Evolutionary conservation across 1,140 invertebrate species (phyloP), one percentile per base, ranked within the genome.

Genomic region (Araneus ventricosus): DNA sequence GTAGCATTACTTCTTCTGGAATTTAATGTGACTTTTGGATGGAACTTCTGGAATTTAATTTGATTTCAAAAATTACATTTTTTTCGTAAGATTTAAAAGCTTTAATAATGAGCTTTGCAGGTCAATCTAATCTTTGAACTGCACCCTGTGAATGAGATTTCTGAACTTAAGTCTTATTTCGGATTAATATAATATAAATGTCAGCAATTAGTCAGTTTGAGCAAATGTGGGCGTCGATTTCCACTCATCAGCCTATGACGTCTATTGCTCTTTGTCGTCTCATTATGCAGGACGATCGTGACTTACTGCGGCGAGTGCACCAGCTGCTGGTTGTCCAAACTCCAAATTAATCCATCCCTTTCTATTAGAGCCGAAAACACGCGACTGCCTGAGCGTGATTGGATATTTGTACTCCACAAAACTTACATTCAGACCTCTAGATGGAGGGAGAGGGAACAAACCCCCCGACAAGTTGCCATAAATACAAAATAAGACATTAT

Each of bases 401-500:
- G 87, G 59, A 41, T 88, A 88, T 88, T 88, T 70, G 63, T 88
- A 88, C 87, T 86, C 34, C 52, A 17, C 24, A 27, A 37, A 52
- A 30, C 82, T 30, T n/a, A 45, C 39, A 85, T 27, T 85, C 39
- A 30, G n/a, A 52, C 45, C 45, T 52, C 45, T 52, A 41, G 24
- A 41, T 39, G n/a, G 22, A 82, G 41, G 45, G 45, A 27, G 45
- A 22, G 2, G 45, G 10, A 27, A 6, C 2, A n/a, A 20, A 86
- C 6, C 52, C 45, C 37, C 24, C 34, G 24, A 87, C 27, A 67
- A 88, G 39, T 70, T 27, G n/a, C 37, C 37, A 39, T 59, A 70
- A 67, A 59, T 91, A 91, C 79, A 84, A 91, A 91, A 84, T 91
- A 91, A 91, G 75, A 91, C 80, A 84, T 91, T 91, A 91, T 84